Percentiles rank a stretch among this genome's conserved stretches.
phyloP scores from a whole-genome alignment of 2,113 vertebrate genomes.

The Serilophus lunatus region DNA sequence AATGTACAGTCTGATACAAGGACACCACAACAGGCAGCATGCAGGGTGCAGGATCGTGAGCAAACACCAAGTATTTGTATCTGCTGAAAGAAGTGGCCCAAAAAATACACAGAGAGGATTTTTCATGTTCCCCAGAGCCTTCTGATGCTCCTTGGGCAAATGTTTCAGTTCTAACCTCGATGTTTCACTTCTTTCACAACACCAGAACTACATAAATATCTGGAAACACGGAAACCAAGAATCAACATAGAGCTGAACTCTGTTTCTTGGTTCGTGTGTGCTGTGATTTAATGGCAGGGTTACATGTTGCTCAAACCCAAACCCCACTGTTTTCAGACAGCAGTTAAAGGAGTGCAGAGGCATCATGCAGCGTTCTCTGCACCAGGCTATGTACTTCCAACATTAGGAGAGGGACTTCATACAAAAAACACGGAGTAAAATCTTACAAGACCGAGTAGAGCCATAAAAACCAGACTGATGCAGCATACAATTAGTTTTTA shows the following conservation, averaged over 20 bases:
- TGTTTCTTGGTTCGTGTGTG: background rate
- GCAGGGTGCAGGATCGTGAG: background rate
- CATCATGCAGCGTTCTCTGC: background rate
- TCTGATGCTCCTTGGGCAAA: background rate
- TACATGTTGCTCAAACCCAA: background rate
- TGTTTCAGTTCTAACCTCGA: background rate
- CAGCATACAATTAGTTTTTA: background rate
- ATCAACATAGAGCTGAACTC: background rate
- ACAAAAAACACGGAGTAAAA: background rate
- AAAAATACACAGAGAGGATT: background rate
- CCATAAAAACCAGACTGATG: background rate
- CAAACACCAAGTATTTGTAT: background rate
- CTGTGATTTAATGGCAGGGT: background rate
- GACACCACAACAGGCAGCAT: conserved; percentile 8
- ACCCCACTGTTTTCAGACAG: background rate
- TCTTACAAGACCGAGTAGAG: background rate
- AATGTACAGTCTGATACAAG: background rate
- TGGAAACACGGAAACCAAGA: background rate
- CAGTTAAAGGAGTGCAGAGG: background rate
- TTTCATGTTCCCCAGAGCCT: background rate
- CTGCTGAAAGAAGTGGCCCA: background rate
- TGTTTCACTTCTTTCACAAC: background rate
- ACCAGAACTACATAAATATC: background rate
- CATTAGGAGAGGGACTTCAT: background rate
- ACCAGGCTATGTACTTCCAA: background rate